Conservation (phyloP, 2,797 vertebrate genomes). For the Phrynocephalus vlangalii region DNA sequence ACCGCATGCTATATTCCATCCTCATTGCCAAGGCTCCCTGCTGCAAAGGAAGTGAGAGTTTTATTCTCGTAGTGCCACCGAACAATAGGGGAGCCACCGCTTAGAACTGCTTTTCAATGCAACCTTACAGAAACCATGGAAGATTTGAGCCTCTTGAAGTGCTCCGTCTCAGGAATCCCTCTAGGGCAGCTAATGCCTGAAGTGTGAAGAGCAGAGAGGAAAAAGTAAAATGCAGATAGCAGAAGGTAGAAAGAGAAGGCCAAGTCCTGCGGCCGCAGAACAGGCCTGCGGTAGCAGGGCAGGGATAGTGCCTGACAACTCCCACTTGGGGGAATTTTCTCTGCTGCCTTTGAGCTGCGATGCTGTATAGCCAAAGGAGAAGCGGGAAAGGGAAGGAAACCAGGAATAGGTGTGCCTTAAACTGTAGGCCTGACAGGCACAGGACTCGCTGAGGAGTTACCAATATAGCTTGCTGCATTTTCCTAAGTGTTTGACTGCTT, state of each 20-base stretch:
- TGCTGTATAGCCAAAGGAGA: conserved; percentile 19
- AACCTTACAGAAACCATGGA: neutral
- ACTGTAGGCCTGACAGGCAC: conserved; percentile 4
- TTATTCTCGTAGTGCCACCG: conserved; percentile 61
- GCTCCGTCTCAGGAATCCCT: neutral
- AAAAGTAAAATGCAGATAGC: neutral
- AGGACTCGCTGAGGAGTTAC: neutral
- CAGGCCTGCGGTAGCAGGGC: neutral
- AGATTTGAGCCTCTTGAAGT: conserved; percentile 29
- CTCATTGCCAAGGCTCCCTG: conserved; percentile 64
- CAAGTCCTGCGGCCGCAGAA: neutral
- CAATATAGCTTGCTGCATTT: neutral
- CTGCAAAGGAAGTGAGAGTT: conserved; percentile 68
- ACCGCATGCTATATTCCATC: conserved; percentile 31
- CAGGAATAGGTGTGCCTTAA: conserved; percentile 21
- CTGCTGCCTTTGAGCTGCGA: neutral
- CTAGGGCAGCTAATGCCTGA: neutral
- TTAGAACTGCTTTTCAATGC: neutral
- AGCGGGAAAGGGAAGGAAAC: conserved; percentile 26
- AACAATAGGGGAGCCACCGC: conserved; percentile 67
- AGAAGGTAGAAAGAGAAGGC: neutral
- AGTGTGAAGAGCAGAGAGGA: neutral
- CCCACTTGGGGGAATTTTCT: conserved; percentile 1
- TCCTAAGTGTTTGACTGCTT: neutral
- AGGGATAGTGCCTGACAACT: neutral